Evolutionary conservation across 2,888 invertebrate genomes (phyloP).

Genomic region (Amiota minor): DNA sequence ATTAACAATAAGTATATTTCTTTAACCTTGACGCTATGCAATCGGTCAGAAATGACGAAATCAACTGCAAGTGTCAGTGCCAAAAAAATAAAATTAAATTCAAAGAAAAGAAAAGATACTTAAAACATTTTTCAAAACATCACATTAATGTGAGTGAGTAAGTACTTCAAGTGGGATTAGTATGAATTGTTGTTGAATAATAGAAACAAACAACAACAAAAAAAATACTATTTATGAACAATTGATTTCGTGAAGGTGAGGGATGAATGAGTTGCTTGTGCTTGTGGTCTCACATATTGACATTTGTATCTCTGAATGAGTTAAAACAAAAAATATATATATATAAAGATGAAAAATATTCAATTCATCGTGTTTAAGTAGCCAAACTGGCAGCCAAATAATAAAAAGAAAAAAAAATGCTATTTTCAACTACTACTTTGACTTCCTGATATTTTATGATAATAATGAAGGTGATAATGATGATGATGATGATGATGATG

Average conservation of each 20-base stretch:
- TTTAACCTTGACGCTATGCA: slow-evolving; percentile 57
- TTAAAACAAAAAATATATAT: background rate
- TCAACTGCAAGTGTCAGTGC: background rate
- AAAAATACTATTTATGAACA: background rate
- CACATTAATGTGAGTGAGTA: background rate
- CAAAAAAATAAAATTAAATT: slow-evolving; percentile 21
- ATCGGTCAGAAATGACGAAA: slow-evolving; percentile 53
- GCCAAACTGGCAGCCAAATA: slow-evolving; percentile 41
- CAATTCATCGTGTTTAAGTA: slow-evolving; percentile 47
- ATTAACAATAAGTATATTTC: background rate
- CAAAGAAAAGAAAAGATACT: background rate
- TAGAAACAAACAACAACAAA: background rate
- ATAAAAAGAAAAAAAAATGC: slow-evolving; percentile 14
- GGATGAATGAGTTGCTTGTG: too few species aligned
- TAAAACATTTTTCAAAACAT: background rate
- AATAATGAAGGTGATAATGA: too few species aligned
- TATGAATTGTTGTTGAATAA: slow-evolving; percentile 13
- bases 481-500: background rate
- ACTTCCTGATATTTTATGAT: slow-evolving; percentile 50
- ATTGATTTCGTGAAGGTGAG: too few species aligned
- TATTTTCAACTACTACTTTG: background rate
- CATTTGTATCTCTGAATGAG: too few species aligned
- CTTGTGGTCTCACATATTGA: too few species aligned
- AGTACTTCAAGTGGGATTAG: slow-evolving; percentile 15
- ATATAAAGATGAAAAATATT: slow-evolving; percentile 22